Conservation (phyloP, 2,797 vertebrate species). For the Carcharodon carcharias region DNA sequence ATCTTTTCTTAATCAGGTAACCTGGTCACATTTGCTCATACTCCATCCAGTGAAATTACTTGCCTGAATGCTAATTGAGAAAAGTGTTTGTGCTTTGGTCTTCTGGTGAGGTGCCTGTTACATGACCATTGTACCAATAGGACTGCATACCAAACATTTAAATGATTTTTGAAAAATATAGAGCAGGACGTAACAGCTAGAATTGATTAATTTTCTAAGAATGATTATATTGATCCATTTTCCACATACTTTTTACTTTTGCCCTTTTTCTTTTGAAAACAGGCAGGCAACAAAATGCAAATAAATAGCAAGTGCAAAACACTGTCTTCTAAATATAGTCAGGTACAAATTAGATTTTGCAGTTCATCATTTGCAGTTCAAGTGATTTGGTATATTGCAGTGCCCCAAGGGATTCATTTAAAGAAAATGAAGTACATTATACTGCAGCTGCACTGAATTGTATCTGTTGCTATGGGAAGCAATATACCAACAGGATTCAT, state of each 20-base stretch:
- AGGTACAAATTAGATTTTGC: not conserved
- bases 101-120: not conserved
- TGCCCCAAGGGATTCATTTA: slow-evolving; percentile 7
- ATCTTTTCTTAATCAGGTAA: not conserved
- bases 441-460: slow-evolving; percentile 21
- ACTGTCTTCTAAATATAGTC: not conserved
- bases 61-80: not conserved
- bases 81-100: not conserved
- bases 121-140: not conserved
- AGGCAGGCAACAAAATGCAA: not conserved
- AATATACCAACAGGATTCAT: not conserved
- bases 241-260: not conserved
- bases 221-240: not conserved
- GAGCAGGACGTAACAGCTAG: not conserved
- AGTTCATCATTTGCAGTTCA: not conserved
- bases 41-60: not conserved
- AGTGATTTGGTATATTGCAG: not conserved
- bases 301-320: not conserved
- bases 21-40: not conserved
- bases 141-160: not conserved
- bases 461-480: slow-evolving; percentile 30
- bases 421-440: not conserved
- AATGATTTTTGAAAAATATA: not conserved
- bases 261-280: not conserved
- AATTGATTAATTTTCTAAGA: not conserved